These are phyloP conservation scores for Neoscelio sp. DNA, from an alignment of 2,888 invertebrate genomes.

Conservation along the genomic window DNA sequence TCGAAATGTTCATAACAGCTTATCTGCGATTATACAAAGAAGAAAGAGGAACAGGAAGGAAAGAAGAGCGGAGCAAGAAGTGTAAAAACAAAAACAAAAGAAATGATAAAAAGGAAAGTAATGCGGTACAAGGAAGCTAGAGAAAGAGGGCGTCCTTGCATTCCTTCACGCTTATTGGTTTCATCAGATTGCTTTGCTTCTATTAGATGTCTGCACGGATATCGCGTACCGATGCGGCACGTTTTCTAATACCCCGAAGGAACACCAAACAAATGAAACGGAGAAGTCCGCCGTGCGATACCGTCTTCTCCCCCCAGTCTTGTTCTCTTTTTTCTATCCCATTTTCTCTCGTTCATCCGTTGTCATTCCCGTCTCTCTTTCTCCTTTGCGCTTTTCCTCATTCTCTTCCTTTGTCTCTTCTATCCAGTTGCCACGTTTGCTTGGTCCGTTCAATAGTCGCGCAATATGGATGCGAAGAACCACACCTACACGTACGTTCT, in stretches of 20 bases:
- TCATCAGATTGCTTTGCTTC: conserved; percentile 81
- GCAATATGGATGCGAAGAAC: conserved; percentile 70
- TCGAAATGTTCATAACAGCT: conserved; percentile 59
- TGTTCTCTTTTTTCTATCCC: conserved; percentile 36
- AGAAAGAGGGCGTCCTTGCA: conserved; percentile 71
- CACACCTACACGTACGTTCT: conserved; percentile 65
- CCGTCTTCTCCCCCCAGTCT: conserved; percentile 20
- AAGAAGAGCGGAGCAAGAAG: conserved; percentile 48
- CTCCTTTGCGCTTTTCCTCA: not conserved
- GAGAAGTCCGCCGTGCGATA: conserved; percentile 50
- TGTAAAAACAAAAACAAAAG: conserved; percentile 57
- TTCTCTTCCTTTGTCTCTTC: conserved; percentile 16
- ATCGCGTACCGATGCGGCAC: conserved; percentile 77
- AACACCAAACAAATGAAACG: conserved; percentile 80
- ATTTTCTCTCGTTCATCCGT: conserved; percentile 25
- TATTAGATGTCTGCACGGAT: conserved; percentile 79
- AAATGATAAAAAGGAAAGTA: conserved; percentile 65
- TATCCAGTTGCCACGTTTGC: conserved; percentile 34
- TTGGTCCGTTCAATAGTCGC: conserved; percentile 70
- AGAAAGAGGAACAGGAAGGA: conserved; percentile 50
- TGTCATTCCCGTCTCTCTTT: conserved; percentile 6
- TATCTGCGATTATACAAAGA: conserved; percentile 61
- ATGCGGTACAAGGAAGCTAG: conserved; percentile 65
- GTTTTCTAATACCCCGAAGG: conserved; percentile 78
- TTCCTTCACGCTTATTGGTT: conserved; percentile 83